These are phyloP conservation scores for Metalampra italica DNA, from an alignment of 2,888 invertebrate species.

Conservation along the genomic window DNA sequence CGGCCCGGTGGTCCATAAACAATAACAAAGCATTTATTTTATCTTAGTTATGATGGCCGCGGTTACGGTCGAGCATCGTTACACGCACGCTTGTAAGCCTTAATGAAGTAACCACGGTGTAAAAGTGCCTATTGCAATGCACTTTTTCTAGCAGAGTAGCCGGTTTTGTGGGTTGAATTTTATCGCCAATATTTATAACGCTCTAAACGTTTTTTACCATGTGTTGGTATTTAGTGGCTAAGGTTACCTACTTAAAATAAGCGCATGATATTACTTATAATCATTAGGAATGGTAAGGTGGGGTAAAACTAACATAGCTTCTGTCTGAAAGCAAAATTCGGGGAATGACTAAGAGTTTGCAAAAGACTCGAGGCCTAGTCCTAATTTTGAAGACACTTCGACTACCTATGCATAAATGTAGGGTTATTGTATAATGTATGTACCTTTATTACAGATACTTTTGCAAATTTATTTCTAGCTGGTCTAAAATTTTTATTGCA, in stretches of 20 bases:
- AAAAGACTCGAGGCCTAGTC: too few species aligned
- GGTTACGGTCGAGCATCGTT: slow-evolving; percentile 39
- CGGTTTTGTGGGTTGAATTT: slow-evolving; percentile 23
- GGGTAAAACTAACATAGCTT: too few species aligned
- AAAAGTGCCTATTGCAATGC: slow-evolving; percentile 23
- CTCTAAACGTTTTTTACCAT: neutral
- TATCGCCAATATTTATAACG: slow-evolving; percentile 8
- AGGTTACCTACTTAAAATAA: neutral
- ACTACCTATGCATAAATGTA: too few species aligned
- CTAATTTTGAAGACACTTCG: too few species aligned
- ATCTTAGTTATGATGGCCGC: slow-evolving; percentile 48
- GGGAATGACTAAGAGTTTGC: too few species aligned
- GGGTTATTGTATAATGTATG: too few species aligned
- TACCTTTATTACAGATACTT: too few species aligned
- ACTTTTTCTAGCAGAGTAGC: slow-evolving; percentile 23
- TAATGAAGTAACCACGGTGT: slow-evolving; percentile 42
- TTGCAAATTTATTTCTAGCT: too few species aligned
- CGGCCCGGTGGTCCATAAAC: slow-evolving; percentile 67
- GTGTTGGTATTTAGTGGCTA: neutral
- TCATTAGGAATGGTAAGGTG: too few species aligned
- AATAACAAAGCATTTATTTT: slow-evolving; percentile 62
- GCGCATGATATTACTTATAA: neutral
- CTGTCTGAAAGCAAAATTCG: too few species aligned
- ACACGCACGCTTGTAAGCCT: slow-evolving; percentile 31
- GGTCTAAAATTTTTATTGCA: too few species aligned